Base-by-base conservation (phyloP, 2,797 vertebrate species). In the Tenualosa ilisha region DNA sequence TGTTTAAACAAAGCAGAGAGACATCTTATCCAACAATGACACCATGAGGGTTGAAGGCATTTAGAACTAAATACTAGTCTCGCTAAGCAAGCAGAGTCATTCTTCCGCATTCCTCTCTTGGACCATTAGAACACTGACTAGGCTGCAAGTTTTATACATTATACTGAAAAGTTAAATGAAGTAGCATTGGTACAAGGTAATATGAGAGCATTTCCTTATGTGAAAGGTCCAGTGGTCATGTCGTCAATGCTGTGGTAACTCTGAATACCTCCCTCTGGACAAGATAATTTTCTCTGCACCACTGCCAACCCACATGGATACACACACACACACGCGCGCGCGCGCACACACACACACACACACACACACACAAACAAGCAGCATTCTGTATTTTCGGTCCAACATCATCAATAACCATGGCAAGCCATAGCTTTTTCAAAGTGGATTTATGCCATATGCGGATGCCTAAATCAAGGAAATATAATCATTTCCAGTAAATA, bases 121-220 rank as follows among this genome's bases (percentile, higher is more conserved):
- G 85, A 88, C 92, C 91, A 92, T 93, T 94, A 92, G 89, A 88
- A 90, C 83, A 87, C 82, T 90, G 89, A 93, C 91, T 91, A 85
- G 82, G 82, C 83, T 88, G 24, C 84, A 89, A 72, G 40, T 85
- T 91, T 88, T 59, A 17, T 20, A 59, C 56, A 59, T 22, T 59
- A 22, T 59, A 5, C 3, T 6, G 20, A 59, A 59, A 6, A 59
- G 20, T 22, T 59, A 6, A 5, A 20, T 54, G 20, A n/a, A 6
- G 20, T 1, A 59, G 56, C 20, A 2, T 59, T 59, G 20, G 20
- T 59, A 3, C 22, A 59, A 59, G 20, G 56, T 3, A 17, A 20
- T 59, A 22, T 6, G 20, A 22, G 56, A 59, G 56, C 56, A 59
- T n/a, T 59, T 59, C 56, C 56, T 59, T 20, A 20, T 59, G 56